Percentiles rank a stretch among this genome's conserved stretches.
Evolutionary conservation across 2,797 vertebrate genomes (phyloP).

Genomic region (Aplochiton taeniatus): DNA sequence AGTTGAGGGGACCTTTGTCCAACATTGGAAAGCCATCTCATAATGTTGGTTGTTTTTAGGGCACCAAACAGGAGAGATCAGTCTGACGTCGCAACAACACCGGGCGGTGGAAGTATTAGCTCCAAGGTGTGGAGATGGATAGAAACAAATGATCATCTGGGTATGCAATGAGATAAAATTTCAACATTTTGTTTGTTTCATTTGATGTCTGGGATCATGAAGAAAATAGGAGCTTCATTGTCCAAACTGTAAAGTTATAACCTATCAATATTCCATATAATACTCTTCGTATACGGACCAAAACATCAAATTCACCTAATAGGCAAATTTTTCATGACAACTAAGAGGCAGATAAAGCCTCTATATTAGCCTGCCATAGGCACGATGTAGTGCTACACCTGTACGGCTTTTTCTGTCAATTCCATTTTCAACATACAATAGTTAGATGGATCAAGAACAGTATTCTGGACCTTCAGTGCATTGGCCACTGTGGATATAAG

Average conservation of each 20-base stretch:
- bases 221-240: constrained; percentile 10
- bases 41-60: constrained; percentile 27
- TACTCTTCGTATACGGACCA: too few species aligned
- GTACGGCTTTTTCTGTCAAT: neutral
- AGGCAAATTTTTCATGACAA: too few species aligned
- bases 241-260: constrained; percentile 1
- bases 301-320: too few species aligned
- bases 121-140: too few species aligned
- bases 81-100: too few species aligned
- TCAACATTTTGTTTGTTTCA: neutral
- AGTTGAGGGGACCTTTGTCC: neutral
- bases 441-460: neutral
- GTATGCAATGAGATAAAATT: too few species aligned
- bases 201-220: constrained; percentile 16
- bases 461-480: constrained; percentile 11
- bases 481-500: constrained; percentile 16
- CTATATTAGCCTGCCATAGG: neutral
- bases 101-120: too few species aligned
- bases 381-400: neutral
- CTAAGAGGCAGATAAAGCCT: too few species aligned
- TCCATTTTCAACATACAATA: neutral
- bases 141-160: too few species aligned
- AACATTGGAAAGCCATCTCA: constrained; percentile 19
- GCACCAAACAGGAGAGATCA: too few species aligned
- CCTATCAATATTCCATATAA: neutral